These are phyloP conservation scores for Macrophya annulata DNA, from an alignment of 2,888 invertebrate genomes.

Conservation along the genomic window DNA sequence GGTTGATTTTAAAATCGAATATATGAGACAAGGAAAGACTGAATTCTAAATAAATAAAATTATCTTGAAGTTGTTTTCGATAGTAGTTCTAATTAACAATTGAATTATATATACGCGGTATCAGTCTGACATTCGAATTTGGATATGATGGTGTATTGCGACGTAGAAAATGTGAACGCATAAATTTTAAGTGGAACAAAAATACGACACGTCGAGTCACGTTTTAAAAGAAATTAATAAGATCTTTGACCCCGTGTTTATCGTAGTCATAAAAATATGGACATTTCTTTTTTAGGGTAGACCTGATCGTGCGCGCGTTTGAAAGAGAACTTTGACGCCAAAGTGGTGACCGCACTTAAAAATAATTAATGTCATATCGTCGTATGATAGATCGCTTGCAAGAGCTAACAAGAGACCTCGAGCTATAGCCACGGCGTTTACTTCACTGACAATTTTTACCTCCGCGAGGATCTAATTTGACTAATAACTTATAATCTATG, in stretches of 20 bases:
- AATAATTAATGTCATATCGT: conserved; percentile 52
- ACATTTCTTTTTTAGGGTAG: conserved; percentile 37
- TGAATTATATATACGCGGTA: conserved; percentile 27
- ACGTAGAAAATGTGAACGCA: not conserved
- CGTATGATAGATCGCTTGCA: conserved; percentile 33
- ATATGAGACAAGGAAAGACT: not conserved
- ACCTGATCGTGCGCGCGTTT: not conserved
- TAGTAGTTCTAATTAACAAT: conserved; percentile 37
- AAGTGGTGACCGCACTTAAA: conserved; percentile 53
- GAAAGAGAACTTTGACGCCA: conserved; percentile 46
- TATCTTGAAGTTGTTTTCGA: not conserved
- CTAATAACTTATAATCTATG: conserved; percentile 50
- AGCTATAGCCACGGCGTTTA: conserved; percentile 9
- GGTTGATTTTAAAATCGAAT: conserved; percentile 4
- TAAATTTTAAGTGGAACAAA: conserved; percentile 51
- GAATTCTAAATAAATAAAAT: conserved; percentile 1
- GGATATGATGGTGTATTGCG: not conserved
- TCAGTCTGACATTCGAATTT: conserved; percentile 11
- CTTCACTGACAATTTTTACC: conserved; percentile 26
- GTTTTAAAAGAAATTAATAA: conserved; percentile 54
- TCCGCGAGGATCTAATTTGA: conserved; percentile 36
- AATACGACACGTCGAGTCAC: conserved; percentile 29
- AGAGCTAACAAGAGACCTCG: conserved; percentile 33
- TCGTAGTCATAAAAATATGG: conserved; percentile 52
- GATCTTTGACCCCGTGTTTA: conserved; percentile 54